Evolutionary conservation across 2,888 invertebrate genomes (phyloP), one percentile per base, ranked within the genome.

Genomic region (Malthinus flaveolus): DNA sequence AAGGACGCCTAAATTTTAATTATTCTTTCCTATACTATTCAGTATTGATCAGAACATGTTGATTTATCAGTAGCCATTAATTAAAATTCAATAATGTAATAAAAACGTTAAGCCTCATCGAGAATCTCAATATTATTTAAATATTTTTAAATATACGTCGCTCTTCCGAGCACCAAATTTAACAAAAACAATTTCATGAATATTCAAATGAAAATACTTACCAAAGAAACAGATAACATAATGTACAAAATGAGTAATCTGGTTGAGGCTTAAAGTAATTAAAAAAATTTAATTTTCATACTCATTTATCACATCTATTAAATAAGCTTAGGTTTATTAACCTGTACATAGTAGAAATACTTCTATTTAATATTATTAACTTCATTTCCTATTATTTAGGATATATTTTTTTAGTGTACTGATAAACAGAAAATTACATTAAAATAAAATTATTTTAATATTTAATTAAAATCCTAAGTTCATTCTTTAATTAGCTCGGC

Each of bases 331-430:
- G 50, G 57, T 56, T 59, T 61, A 54, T 56, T 61, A 56, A 56
- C 56, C 65, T 69, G 69, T 69, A 69, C 66, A 69, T 69, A 69
- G 61, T 69, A 69, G 69, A 62, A 59, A 63, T 67, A 67, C 62
- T 58, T 57, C 65, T 67, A 63, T 65, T 64, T 66, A 66, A 63
- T 61, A 54, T 60, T 63, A 55, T 39, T 42, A 44, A 47, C 53
- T 34, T 44, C 49, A 59, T 35, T 59, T 59, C 54, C 59, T 59
- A 54, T 50, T 33, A 54, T 49, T 46, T 49, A 54, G 37, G 49
- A 37, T 54, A 50, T 49, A 54, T 53, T 49, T 54, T 54, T 59
- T 37, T 59, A 59, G 54, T 39, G 13, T 50, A 13, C 23, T 54
- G 37, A 49, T 31, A 33, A 46, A 54, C 46, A 54, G 37, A 39